Evolutionary conservation across 2,797 vertebrate species (phyloP).

Genomic region (Anolis apletophallus): DNA sequence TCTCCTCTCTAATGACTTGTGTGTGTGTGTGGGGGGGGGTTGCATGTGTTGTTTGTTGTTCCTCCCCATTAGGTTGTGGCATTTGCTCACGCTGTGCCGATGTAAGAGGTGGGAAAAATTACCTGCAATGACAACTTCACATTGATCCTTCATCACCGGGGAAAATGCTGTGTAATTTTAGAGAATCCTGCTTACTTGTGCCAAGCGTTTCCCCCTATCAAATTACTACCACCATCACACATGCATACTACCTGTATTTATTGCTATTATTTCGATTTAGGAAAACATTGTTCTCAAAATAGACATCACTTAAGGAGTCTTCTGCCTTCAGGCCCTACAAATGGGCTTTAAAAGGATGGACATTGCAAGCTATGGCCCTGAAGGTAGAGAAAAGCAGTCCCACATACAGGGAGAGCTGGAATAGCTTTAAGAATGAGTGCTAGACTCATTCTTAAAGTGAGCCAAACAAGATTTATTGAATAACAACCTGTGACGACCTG

Average conservation of each 20-base stretch:
- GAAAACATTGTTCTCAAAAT: neutral
- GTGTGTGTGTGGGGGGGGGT: neutral
- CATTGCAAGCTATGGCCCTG: no score
- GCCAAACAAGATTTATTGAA: no score
- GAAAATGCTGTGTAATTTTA: constrained; percentile 5
- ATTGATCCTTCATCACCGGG: neutral
- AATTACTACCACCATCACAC: neutral
- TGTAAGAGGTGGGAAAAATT: neutral
- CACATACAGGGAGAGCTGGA: no score
- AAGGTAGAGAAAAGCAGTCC: no score
- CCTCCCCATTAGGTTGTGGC: neutral
- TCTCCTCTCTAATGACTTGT: neutral
- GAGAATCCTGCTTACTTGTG: neutral
- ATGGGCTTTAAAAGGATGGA: no score
- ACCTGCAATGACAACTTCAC: neutral
- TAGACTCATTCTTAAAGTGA: no score
- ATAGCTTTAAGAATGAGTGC: no score
- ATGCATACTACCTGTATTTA: neutral
- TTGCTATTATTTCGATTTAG: neutral
- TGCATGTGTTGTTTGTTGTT: neutral
- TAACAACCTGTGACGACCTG: no score
- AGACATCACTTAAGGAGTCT: neutral
- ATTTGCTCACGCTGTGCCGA: no score
- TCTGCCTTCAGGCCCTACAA: no score
- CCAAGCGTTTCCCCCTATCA: neutral